Evolutionary conservation across 2,797 vertebrate genomes (phyloP).

Genomic region (Hippoglossus hippoglossus): DNA sequence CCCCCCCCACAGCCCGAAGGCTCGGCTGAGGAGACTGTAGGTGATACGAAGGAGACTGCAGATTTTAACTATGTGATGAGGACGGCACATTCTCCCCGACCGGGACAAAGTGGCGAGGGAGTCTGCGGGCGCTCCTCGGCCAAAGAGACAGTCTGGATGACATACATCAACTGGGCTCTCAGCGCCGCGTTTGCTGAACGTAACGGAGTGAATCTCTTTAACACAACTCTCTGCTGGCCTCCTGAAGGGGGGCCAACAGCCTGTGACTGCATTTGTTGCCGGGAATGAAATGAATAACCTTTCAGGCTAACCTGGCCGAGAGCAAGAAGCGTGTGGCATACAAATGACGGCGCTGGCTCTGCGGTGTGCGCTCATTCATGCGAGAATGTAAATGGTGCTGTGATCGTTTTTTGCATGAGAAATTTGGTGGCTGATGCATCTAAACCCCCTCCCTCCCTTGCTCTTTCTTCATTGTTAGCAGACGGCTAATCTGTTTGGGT

Average conservation of each 20-base stretch:
- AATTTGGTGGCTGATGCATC: constrained; percentile 28
- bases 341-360: constrained; percentile 52
- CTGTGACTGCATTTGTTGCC: constrained; percentile 72
- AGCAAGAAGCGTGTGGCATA: constrained; percentile 44
- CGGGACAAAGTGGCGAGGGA: constrained; percentile 28
- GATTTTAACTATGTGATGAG: constrained; percentile 40
- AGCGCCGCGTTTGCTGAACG: constrained; percentile 25
- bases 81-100: constrained; percentile 20
- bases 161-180: constrained; percentile 42
- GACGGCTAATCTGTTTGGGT: constrained; percentile 51
- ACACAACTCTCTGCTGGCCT: constrained; percentile 55
- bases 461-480: constrained; percentile 36
- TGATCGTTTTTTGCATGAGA: constrained; percentile 21
- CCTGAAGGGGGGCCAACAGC: constrained; percentile 48
- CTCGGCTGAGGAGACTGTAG: constrained; percentile 14
- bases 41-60: constrained; percentile 54
- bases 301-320: constrained; percentile 63
- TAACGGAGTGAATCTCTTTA: constrained; percentile 66
- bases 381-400: constrained; percentile 41
- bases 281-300: constrained; percentile 70
- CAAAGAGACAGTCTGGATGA: constrained; percentile 33
- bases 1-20: constrained; percentile 13
- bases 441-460: neutral
- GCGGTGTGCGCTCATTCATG: constrained; percentile 27
- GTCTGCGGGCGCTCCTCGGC: constrained; percentile 16